Evolutionary conservation across 2,113 vertebrate genomes (phyloP).

Genomic region (Passer montanus): DNA sequence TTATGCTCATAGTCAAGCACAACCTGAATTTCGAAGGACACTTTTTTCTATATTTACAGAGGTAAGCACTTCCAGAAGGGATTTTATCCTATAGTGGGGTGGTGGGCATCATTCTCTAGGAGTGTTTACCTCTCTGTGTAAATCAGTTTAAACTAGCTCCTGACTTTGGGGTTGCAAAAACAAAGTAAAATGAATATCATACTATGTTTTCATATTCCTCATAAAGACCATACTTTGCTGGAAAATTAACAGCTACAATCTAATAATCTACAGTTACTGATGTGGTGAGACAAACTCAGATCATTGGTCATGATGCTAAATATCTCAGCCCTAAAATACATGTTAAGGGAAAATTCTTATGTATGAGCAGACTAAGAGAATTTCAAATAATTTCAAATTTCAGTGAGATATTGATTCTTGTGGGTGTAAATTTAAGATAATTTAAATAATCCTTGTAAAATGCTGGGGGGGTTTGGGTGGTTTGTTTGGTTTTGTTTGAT

Average conservation of each 20-base stretch:
- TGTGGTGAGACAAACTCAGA: fast-evolving
- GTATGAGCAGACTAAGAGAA: background rate
- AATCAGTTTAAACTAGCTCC: background rate
- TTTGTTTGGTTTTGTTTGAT: background rate
- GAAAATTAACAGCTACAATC: background rate
- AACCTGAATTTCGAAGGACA: background rate
- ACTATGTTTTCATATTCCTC: background rate
- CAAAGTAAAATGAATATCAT: background rate
- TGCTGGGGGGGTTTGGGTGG: too few species aligned
- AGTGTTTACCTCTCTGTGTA: fast-evolving
- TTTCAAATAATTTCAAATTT: background rate
- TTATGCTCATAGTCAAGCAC: background rate
- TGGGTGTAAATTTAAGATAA: background rate
- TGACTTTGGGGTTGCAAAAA: background rate
- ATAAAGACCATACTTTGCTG: background rate
- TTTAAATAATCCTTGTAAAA: background rate
- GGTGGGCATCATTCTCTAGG: background rate
- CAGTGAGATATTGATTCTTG: background rate
- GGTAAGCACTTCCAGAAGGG: background rate
- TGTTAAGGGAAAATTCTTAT: background rate
- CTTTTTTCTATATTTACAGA: background rate
- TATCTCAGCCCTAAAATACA: background rate
- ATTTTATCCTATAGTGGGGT: background rate
- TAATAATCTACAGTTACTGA: background rate
- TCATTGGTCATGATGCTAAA: background rate